These are phyloP conservation scores for Anadara kagoshimensis DNA, from an alignment of 1,140 invertebrate species.

Conservation along the genomic window DNA sequence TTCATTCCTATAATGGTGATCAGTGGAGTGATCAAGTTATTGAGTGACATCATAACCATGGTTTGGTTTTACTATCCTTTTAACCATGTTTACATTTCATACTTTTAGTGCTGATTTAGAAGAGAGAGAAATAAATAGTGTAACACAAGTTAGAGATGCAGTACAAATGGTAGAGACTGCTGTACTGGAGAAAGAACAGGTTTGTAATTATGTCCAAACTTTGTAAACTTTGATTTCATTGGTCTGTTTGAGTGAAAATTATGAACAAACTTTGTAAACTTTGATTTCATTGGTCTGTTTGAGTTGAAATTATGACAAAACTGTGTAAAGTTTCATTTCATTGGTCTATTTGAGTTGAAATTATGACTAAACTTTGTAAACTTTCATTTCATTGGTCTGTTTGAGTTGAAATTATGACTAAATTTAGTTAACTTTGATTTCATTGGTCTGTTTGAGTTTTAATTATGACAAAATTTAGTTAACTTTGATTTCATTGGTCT, in stretches of 20 bases:
- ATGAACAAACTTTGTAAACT: not conserved
- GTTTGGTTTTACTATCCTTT: no score
- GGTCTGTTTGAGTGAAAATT: not conserved
- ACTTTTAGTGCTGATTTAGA: slow-evolving; percentile 58
- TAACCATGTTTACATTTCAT: not conserved
- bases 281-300: no score
- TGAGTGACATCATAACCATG: not conserved
- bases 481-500: not conserved
- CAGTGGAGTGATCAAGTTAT: no score
- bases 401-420: no score
- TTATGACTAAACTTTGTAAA: no score
- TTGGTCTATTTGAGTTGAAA: no score
- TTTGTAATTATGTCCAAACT: slow-evolving; percentile 9
- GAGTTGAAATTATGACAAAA: no score
- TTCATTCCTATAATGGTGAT: no score
- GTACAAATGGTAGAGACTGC: slow-evolving; percentile 67
- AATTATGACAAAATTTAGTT: not conserved
- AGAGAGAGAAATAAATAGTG: slow-evolving; percentile 58
- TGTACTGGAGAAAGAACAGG: slow-evolving; percentile 69
- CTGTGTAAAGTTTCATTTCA: no score
- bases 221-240: not conserved
- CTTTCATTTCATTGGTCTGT: no score
- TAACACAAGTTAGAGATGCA: slow-evolving; percentile 62
- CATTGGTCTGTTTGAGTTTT: no score
- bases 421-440: no score